Conservation (phyloP, 2,113 vertebrate genomes). For the Sula dactylatra region DNA sequence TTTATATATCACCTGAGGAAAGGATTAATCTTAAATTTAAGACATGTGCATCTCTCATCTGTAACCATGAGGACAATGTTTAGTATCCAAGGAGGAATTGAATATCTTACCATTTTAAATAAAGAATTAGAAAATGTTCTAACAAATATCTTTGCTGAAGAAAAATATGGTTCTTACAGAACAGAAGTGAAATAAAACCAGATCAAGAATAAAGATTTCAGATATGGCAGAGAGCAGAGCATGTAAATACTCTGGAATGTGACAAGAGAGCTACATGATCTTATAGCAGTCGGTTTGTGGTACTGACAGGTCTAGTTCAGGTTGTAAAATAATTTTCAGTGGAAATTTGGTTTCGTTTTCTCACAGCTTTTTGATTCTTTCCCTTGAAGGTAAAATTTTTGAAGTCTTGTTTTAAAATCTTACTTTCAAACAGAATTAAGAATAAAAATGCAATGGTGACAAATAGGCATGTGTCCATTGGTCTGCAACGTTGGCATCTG, state of each 20-base stretch:
- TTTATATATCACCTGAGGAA: conserved; percentile 44
- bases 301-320: background rate
- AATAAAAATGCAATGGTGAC: background rate
- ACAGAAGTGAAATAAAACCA: background rate
- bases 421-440: background rate
- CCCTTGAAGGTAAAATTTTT: background rate
- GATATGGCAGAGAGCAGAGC: background rate
- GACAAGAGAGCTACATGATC: background rate
- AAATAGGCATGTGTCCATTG: background rate
- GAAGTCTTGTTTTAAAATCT: background rate
- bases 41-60: background rate
- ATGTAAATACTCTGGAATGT: background rate
- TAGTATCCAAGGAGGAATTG: conserved; percentile 22
- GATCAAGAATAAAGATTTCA: conserved; percentile 1
- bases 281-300: background rate
- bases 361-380: background rate
- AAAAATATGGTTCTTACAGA: background rate
- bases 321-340: background rate
- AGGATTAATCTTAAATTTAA: conserved; percentile 52
- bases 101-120: conserved; percentile 41
- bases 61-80: conserved; percentile 35
- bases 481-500: background rate
- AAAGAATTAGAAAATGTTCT: conserved; percentile 41
- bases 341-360: background rate
- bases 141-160: background rate